Base-by-base conservation (phyloP, 2,113 vertebrate genomes). In the Carassius auratus region DNA sequence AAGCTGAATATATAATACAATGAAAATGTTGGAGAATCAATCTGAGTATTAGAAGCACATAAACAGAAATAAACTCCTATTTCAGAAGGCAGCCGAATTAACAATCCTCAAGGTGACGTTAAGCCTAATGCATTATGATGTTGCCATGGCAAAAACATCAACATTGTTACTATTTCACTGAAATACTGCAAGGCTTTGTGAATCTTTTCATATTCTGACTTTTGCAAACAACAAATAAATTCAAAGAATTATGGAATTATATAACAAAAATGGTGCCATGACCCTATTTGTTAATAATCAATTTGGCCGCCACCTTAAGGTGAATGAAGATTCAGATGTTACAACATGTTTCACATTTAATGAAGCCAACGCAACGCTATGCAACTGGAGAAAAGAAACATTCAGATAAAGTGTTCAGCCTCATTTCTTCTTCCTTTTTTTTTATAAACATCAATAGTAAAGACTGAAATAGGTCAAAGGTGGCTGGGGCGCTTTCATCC, bases 1-100 rank as follows among this genome's bases (percentile, higher is more conserved):
- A 57, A 77, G 26, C 19, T 57, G 15, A 77, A 77, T 57, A 57
- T 33, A 57, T 33, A 36, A 57, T 77, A 36, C 36, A 77, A 77
- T 57, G 76, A 19, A 78, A 57, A 12, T 36, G 10, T 14, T 48
- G n/a, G 26, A 77, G 5, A 77, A 21, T 36, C 30, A 38, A 21
- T 59, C 52, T 8, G 52, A 30, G 48, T 21, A 36, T 57, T 77
- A 77, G 14, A 21, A 19, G 7, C 50, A 23, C 10, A 23, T 38
- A 61, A 42, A 48, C 38, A 50, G n/a, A n/a, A 23, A 26, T 48
- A 75, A n/a, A 48, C 38, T 74, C 38, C 2, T 45, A 14, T 74
- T 74, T 74, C 12, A 42, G 13, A 19, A 59, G 30, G 12, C 19
- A 30, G 26, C 19, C n/a, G 30, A 10, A 59, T 59, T 8, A 59